Percentiles rank a stretch among this genome's conserved stretches.
Conservation (phyloP, 2,888 invertebrate genomes). For the Nasonia oneida region DNA sequence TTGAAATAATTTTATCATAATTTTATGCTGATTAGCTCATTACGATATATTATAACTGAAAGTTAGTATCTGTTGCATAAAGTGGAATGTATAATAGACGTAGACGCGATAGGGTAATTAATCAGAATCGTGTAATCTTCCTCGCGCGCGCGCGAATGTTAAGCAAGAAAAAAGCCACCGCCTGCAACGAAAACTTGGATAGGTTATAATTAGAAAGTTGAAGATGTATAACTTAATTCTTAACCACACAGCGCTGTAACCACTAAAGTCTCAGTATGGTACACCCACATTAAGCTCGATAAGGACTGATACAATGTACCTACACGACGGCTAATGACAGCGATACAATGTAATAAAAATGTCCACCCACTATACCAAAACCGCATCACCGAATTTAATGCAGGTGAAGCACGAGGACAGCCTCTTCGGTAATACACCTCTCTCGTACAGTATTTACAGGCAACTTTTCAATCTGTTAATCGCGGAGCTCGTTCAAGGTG, state of each 20-base stretch:
- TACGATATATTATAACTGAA: not conserved
- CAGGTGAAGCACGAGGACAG: not conserved
- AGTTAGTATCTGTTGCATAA: not conserved
- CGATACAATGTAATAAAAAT: not conserved
- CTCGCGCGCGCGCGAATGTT: not conserved
- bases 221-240: not conserved
- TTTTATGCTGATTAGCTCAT: not conserved
- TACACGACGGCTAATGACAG: no score
- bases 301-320: no score
- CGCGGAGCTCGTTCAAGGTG: constrained; percentile 18
- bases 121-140: not conserved
- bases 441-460: not conserved
- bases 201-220: not conserved
- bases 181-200: not conserved
- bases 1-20: constrained; percentile 2
- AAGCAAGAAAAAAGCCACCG: not conserved
- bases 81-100: not conserved
- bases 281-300: no score
- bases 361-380: not conserved
- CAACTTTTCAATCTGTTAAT: not conserved
- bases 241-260: not conserved
- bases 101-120: not conserved
- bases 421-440: not conserved
- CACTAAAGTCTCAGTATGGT: no score
- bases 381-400: not conserved